Percentiles rank a stretch among this genome's conserved stretches.
Evolutionary conservation across 2,888 invertebrate species (phyloP).

Genomic region (Imbricaverruca yamaguchii): DNA sequence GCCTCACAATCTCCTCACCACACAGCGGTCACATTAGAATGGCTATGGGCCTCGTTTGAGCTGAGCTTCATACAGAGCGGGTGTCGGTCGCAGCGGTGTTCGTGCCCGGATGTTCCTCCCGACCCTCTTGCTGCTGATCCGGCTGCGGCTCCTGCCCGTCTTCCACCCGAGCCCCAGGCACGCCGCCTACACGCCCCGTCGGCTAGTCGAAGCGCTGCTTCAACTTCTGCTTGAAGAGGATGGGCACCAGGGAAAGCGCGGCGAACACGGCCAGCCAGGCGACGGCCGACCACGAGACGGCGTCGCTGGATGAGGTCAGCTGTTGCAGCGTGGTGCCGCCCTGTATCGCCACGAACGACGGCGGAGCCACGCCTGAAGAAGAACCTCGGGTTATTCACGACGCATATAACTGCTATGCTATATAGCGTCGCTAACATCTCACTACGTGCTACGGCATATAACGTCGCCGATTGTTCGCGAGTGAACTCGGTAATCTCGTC

Average conservation of each 20-base stretch:
- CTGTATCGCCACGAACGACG: slow-evolving; percentile 94
- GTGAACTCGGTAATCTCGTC: too few relatives aligned
- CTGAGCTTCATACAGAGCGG: too few relatives aligned
- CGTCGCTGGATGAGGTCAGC: slow-evolving; percentile 77
- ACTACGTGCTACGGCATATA: too few relatives aligned
- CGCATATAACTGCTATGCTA: background rate
- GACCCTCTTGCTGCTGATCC: background rate
- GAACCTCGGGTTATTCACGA: slow-evolving; percentile 30
- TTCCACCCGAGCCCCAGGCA: too few relatives aligned
- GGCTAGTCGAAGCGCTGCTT: slow-evolving; percentile 35
- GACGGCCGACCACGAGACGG: slow-evolving; percentile 82
- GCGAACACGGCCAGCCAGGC: slow-evolving; percentile 50
- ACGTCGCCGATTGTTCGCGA: too few relatives aligned
- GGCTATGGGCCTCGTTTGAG: too few relatives aligned
- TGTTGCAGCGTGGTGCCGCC: slow-evolving; percentile 93
- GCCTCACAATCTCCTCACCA: too few relatives aligned
- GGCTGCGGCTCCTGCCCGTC: too few relatives aligned
- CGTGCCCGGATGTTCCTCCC: too few relatives aligned
- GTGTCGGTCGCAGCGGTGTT: too few relatives aligned
- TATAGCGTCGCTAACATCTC: too few relatives aligned
- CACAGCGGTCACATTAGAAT: too few relatives aligned
- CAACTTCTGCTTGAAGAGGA: slow-evolving; percentile 44
- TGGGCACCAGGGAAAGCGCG: slow-evolving; percentile 47
- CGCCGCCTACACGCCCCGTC: background rate
- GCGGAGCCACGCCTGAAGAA: slow-evolving; percentile 77